Base-by-base conservation (phyloP, 2,113 vertebrate species). In the Tinamus guttatus region DNA sequence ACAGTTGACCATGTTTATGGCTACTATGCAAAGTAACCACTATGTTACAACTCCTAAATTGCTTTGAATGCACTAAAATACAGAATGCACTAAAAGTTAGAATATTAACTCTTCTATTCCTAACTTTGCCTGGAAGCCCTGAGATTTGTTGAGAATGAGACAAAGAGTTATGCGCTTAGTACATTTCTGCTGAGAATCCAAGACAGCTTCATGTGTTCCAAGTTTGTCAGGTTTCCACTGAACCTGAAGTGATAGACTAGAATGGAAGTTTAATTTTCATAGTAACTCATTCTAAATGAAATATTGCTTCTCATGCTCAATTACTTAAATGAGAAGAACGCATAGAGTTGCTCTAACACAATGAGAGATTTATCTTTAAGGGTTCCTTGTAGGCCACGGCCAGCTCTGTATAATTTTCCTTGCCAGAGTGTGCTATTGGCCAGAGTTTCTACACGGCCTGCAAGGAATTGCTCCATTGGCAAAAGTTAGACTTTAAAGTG, bases 381-480 rank as follows among this genome's bases (percentile, higher is more conserved):
- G 20, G 24, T 63, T 74, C n/a, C 18, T 58, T 62, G 5, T 40
- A 79, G 27, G 10, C 7, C 75, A 52, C 11, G 43, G 4, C 1
- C 11, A 85, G 21, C 2, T 65, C 2, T 80, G 69, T 4, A 5
- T 30, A 52, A 49, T 81, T 85, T 79, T 73, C 7, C 43, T 52
- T 82, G 36, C 8, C 34, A 58, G 30, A 86, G 22, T 27, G 30
- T 52, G 18, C 10, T 54, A 22, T 28, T 36, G 24, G 22, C 4
- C 28, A 34, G 32, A 67, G 3, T 49, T 76, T 85, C 75, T 85
- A 59, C 18, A 67, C 0, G 0, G 14, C 9, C 45, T 12, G 19
- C 56, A 51, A 67, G 13, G 59, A 85, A 47, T 12, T 13, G 4
- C 77, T 73, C 63, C 2, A 1, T 34, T 93, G 45, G 40, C 24